These are phyloP conservation scores for Meandrusa payeni DNA, from an alignment of 2,888 invertebrate genomes.

Conservation along the genomic window DNA sequence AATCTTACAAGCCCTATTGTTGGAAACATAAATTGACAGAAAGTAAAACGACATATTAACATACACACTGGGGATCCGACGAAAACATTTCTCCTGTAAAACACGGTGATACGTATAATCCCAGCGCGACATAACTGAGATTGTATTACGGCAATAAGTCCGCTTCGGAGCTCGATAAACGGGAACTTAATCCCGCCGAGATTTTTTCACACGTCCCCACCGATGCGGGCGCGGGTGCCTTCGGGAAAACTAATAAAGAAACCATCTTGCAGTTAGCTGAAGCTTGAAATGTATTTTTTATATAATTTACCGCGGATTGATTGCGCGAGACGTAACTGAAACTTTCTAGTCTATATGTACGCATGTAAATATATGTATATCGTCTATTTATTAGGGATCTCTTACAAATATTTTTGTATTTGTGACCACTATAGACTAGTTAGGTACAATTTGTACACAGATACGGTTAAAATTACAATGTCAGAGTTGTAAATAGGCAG, in stretches of 20 bases:
- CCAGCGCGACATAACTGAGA: constrained; percentile 72
- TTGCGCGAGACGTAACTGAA: constrained; percentile 60
- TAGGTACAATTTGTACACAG: constrained; percentile 12
- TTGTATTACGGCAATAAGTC: constrained; percentile 76
- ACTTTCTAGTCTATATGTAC: constrained; percentile 31
- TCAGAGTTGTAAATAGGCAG: constrained; percentile 37
- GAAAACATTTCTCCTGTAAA: constrained; percentile 46
- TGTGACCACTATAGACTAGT: constrained; percentile 1
- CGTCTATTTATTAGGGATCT: neutral
- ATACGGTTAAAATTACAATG: constrained; percentile 30
- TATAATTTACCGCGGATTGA: constrained; percentile 80
- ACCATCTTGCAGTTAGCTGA: constrained; percentile 77
- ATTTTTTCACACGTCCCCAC: constrained; percentile 77
- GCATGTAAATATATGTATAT: neutral
- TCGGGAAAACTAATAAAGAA: constrained; percentile 80
- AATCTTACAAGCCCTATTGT: neutral
- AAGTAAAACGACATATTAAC: constrained; percentile 24
- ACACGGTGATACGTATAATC: constrained; percentile 67
- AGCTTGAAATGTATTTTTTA: constrained; percentile 82
- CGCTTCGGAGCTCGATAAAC: constrained; percentile 65
- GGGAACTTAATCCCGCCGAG: constrained; percentile 68
- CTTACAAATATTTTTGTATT: neutral
- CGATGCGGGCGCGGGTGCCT: constrained; percentile 44
- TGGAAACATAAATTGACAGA: constrained; percentile 5
- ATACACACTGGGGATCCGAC: constrained; percentile 27